Evolutionary conservation across 1,140 invertebrate genomes (phyloP), one percentile per base, ranked within the genome.

Genomic region (Condylostylus longicornis): DNA sequence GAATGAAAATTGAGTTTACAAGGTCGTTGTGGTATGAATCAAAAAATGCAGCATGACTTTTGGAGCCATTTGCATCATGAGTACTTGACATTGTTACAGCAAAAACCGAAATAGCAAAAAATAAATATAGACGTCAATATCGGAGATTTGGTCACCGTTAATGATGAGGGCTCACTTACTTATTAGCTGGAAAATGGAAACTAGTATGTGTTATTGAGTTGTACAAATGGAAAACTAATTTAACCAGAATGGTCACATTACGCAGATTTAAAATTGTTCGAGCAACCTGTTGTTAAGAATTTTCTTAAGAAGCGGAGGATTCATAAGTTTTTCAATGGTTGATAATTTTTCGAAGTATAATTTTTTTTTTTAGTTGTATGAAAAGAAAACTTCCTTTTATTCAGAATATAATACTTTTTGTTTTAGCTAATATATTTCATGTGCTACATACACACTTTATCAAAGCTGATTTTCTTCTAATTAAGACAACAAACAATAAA

Each of bases 121-220:
- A 7, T n/a, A 8, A n/a, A 25, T 8, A 7, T n/a, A 7, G n/a
- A 25, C 23, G 7, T 25, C 7, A 8, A 7, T n/a, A 25, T 25
- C 7, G 23, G 23, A 25, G 23, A 25, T n/a, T n/a, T 25, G 7
- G 23, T 25, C 14, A 13, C 61, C 2, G 10, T 62, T 2, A 53
- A 53, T 20, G 49, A 58, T 10, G 48, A 53, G 8, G 42, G 47
- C 30, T 30, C 44, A 8, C 49, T 54, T 35, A 9, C 17, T 61
- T n/a, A 51, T 42, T 17, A 37, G 55, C 17, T 46, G 60, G 13
- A 37, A 42, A 13, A 39, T 40, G n/a, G n/a, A n/a, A n/a, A n/a
- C n/a, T n/a, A n/a, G n/a, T n/a, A n/a, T n/a, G n/a, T n/a, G n/a
- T n/a, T n/a, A n/a, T n/a, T n/a, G n/a, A n/a, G n/a, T n/a, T n/a